These are phyloP conservation scores for Zophobas atratus DNA, from an alignment of 1,140 invertebrate genomes.

Conservation along the genomic window DNA sequence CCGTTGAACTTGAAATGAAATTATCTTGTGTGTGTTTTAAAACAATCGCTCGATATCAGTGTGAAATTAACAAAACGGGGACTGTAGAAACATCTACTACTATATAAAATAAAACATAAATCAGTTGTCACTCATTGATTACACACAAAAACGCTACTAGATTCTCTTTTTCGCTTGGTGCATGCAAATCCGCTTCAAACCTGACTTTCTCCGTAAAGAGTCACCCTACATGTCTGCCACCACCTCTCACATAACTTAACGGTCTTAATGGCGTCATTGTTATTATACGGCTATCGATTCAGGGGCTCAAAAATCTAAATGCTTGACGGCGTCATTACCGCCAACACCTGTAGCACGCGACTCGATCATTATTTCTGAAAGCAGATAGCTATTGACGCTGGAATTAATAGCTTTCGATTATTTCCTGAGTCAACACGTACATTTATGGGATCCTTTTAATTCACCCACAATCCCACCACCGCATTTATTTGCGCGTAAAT, in stretches of 20 bases:
- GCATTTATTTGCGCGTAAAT: conserved; percentile 36
- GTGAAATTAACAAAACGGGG: too few relatives aligned
- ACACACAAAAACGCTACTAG: too few relatives aligned
- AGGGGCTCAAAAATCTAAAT: conserved; percentile 52
- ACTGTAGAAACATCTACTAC: too few relatives aligned
- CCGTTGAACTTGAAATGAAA: too few relatives aligned
- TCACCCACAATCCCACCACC: conserved; percentile 5
- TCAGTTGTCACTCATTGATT: too few relatives aligned
- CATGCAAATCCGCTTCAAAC: too few relatives aligned
- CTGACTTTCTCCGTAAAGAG: not conserved
- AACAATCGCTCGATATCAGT: too few relatives aligned
- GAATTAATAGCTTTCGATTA: conserved; percentile 65
- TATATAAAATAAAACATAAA: too few relatives aligned
- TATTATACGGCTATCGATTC: conserved; percentile 52
- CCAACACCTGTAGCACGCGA: conserved; percentile 62
- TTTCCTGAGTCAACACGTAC: conserved; percentile 62
- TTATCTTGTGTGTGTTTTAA: too few relatives aligned
- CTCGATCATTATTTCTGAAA: conserved; percentile 60
- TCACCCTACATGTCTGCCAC: not conserved
- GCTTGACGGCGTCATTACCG: conserved; percentile 59
- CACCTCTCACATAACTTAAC: not conserved
- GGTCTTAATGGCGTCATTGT: conserved; percentile 31
- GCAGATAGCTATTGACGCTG: conserved; percentile 61
- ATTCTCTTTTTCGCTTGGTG: too few relatives aligned
- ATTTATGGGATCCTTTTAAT: conserved; percentile 53